Conservation (phyloP, 53 echinoderm and acorn worm species). For the Apostichopus leukothele region DNA sequence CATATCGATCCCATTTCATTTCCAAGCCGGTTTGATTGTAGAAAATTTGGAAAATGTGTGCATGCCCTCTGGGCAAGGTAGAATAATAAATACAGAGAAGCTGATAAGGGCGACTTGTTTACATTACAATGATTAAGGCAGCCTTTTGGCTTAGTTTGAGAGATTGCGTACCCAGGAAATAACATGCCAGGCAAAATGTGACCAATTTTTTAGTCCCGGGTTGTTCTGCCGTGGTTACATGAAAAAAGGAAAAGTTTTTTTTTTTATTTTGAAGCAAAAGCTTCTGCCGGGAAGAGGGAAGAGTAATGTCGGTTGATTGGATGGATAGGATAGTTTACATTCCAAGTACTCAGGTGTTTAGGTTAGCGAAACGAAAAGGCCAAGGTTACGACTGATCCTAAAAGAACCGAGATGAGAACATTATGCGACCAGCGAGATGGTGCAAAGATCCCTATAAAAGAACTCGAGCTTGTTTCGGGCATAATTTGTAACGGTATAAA, state of each 20-base stretch:
- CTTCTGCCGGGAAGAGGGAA: constrained; percentile 6
- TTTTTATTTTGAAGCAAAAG: constrained; percentile 5
- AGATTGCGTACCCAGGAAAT: constrained; percentile 45
- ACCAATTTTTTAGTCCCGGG: constrained; percentile 42
- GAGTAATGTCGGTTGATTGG: constrained; percentile 44
- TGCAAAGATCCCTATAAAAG: too few species aligned
- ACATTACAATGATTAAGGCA: constrained; percentile 48
- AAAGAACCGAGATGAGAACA: neutral
- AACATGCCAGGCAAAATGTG: constrained; percentile 42
- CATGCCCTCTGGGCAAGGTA: constrained; percentile 47
- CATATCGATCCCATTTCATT: constrained; percentile 40
- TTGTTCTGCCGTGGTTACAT: constrained; percentile 42
- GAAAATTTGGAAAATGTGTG: constrained; percentile 48
- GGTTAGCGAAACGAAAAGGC: constrained; percentile 28
- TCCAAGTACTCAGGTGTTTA: constrained; percentile 27
- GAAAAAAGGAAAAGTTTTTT: constrained; percentile 32
- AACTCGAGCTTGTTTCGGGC: too few species aligned
- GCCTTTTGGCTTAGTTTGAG: constrained; percentile 43
- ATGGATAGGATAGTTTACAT: constrained; percentile 46
- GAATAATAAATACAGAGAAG: constrained; percentile 38
- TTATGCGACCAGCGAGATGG: neutral
- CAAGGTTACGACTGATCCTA: constrained; percentile 22
- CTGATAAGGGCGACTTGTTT: constrained; percentile 39
- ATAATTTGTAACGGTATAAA: too few species aligned
- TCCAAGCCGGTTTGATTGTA: constrained; percentile 23